phyloP scores from a whole-genome alignment of 2,797 vertebrate genomes.

The Spea hammondii region DNA sequence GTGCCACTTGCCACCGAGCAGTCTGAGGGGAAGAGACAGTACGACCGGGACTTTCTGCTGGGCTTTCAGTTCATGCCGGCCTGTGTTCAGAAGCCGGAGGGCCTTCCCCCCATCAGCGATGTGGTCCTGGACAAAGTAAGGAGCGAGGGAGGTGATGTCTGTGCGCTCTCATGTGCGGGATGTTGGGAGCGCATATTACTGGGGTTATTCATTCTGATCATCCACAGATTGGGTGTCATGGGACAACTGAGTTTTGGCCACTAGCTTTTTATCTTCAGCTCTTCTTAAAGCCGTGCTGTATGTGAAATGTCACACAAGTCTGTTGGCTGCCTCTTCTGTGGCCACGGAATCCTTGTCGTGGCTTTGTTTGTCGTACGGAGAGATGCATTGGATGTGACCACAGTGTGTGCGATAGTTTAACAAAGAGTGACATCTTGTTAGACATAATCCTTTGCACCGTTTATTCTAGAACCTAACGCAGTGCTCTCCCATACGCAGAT shows the following conservation, averaged over 20 bases:
- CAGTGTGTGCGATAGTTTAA: too few species aligned
- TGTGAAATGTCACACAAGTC: not conserved
- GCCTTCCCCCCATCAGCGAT: constrained; percentile 75
- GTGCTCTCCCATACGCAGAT: constrained; percentile 71
- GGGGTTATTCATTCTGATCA: too few species aligned
- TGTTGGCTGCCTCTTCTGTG: not conserved
- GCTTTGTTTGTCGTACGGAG: too few species aligned
- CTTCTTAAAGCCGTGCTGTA: too few species aligned
- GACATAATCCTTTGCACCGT: too few species aligned
- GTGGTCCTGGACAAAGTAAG: constrained; percentile 80
- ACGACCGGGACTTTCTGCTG: constrained; percentile 73
- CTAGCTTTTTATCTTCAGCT: too few species aligned
- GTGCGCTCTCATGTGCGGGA: constrained; percentile 12
- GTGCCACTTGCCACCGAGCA: constrained; percentile 60
- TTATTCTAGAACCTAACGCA: not conserved
- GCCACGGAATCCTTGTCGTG: accelerated
- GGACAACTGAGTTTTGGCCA: too few species aligned
- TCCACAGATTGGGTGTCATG: too few species aligned
- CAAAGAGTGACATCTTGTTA: too few species aligned
- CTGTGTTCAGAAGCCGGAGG: constrained; percentile 73
- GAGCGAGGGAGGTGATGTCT: constrained; percentile 38
- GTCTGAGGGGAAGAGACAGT: constrained; percentile 73
- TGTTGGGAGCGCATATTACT: not conserved
- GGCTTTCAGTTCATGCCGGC: constrained; percentile 77
- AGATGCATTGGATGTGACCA: too few species aligned